Percentiles rank a stretch among this genome's conserved stretches.
Evolutionary conservation across 1,140 invertebrate genomes (phyloP).

Genomic region (Pseudomyrmex concolor): DNA sequence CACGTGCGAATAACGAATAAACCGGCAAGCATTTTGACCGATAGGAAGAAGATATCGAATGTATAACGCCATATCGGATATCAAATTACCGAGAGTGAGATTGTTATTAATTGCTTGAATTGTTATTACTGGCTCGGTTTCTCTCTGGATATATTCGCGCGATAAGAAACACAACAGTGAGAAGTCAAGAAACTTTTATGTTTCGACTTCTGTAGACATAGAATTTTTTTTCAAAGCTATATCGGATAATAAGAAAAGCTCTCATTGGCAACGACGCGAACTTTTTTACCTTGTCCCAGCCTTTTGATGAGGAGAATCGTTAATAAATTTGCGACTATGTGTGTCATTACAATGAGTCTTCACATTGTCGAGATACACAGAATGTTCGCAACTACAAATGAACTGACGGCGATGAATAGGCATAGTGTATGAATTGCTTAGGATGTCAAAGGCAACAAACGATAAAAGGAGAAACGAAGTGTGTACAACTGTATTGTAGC

Average conservation of each 20-base stretch:
- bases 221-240: no score
- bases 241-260: no score
- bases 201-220: no score
- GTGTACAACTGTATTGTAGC: not conserved
- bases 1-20: slow-evolving; percentile 55
- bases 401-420: not conserved
- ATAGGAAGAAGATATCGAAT: slow-evolving; percentile 16
- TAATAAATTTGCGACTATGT: not conserved
- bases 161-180: no score
- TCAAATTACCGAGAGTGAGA: slow-evolving; percentile 10
- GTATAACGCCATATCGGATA: slow-evolving; percentile 3
- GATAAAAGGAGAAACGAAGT: not conserved
- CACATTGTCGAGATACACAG: not conserved
- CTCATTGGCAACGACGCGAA: not conserved
- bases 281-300: not conserved
- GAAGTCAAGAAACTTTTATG: no score
- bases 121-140: no score
- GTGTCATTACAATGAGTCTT: slow-evolving; percentile 12
- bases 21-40: slow-evolving; percentile 32
- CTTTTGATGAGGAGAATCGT: not conserved
- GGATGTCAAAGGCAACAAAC: not conserved
- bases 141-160: no score
- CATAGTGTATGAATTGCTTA: not conserved
- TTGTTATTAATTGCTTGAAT: not conserved
- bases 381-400: slow-evolving; percentile 4